phyloP scores from a whole-genome alignment of 2,113 vertebrate species.

The Catharus fuscescens region DNA sequence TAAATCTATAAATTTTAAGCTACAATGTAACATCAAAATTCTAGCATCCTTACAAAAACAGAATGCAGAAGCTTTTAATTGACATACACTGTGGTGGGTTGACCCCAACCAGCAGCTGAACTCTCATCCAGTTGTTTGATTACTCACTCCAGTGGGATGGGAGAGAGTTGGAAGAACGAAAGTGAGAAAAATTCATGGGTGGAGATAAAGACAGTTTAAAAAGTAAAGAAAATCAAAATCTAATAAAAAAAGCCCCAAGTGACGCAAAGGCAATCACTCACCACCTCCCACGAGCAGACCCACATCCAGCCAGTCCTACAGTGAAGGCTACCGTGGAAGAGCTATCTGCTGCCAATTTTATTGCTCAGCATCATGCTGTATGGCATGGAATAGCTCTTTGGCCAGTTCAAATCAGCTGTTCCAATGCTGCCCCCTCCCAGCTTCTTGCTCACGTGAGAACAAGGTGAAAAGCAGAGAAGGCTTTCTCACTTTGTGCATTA shows the following conservation, averaged over 20 bases:
- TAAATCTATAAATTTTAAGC: not conserved
- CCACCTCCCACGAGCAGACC: not conserved
- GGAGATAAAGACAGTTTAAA: not conserved
- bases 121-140: not conserved
- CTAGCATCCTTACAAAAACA: not conserved
- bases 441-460: not conserved
- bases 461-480: not conserved
- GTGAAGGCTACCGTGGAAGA: not conserved
- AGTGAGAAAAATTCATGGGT: not conserved
- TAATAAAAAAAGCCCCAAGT: not conserved
- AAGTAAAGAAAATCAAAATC: not conserved
- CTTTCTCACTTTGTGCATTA: fast-evolving
- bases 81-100: not conserved
- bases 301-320: fast-evolving
- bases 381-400: not conserved
- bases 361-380: not conserved
- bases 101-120: not conserved
- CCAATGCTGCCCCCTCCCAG: not conserved
- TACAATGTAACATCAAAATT: not conserved
- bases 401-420: not conserved
- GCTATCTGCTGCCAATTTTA: not conserved
- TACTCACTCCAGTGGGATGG: not conserved
- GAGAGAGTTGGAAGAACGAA: not conserved
- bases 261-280: not conserved
- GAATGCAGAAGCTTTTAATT: not conserved